Percentiles rank a stretch among this genome's conserved stretches.
Evolutionary conservation across 2,888 invertebrate genomes (phyloP).

Genomic region (Thymelicus lineola): DNA sequence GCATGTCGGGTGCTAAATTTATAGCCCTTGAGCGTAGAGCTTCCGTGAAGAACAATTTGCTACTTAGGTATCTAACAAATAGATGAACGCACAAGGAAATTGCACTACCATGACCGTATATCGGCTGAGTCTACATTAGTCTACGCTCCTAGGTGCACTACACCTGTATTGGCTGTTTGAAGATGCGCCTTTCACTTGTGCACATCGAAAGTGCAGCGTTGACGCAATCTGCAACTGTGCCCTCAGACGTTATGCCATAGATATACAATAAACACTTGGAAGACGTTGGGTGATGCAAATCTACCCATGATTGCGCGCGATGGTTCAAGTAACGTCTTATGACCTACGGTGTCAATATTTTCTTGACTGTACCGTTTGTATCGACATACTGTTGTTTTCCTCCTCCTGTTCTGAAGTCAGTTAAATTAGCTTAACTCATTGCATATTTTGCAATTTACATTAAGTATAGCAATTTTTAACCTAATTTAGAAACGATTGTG

Average conservation of each 20-base stretch:
- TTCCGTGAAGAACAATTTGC: constrained; percentile 48
- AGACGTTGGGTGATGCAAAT: constrained; percentile 23
- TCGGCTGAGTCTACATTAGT: constrained; percentile 48
- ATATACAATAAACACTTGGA: constrained; percentile 28
- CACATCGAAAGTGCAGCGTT: constrained; percentile 81
- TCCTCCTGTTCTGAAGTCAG: no score
- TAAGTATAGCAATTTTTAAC: no score
- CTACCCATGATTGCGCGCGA: constrained; percentile 12
- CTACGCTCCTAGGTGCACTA: constrained; percentile 40
- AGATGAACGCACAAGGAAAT: constrained; percentile 46
- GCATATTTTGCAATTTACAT: no score
- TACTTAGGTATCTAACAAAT: constrained; percentile 45
- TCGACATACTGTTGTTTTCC: not conserved
- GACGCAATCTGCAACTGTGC: constrained; percentile 73
- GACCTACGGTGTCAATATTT: constrained; percentile 2
- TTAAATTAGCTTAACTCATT: no score
- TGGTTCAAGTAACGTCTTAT: constrained; percentile 10
- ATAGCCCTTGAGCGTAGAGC: constrained; percentile 42
- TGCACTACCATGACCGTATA: constrained; percentile 52
- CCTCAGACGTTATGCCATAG: constrained; percentile 54
- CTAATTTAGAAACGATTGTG: no score
- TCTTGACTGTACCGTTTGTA: not conserved
- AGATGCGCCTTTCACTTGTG: constrained; percentile 80
- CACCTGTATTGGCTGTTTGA: constrained; percentile 55
- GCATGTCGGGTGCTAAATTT: constrained; percentile 42